Percentiles rank a stretch among this genome's conserved stretches.
Conservation (phyloP, 1,140 invertebrate species). For the Yoshiicerus persimilis region DNA sequence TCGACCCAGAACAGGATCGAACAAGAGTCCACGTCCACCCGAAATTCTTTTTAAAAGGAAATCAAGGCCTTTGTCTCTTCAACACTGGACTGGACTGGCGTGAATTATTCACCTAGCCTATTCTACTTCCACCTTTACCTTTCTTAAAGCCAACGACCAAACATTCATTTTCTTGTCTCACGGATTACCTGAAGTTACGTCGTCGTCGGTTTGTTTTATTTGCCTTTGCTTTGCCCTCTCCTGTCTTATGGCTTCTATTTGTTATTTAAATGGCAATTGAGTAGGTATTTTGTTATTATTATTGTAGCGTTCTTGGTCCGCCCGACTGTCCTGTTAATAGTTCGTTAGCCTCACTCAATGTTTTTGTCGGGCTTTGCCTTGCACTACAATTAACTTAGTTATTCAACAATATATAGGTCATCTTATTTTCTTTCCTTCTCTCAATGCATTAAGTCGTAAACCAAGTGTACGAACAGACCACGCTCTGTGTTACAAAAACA, state of each 20-base stretch:
- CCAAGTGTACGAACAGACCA: background rate
- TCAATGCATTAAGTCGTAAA: background rate
- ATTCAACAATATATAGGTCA: background rate
- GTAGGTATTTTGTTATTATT: background rate
- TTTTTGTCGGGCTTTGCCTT: background rate
- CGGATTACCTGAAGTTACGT: background rate
- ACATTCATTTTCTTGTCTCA: background rate
- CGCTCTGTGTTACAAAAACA: background rate
- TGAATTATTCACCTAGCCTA: background rate
- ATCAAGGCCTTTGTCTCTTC: background rate
- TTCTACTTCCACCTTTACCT: background rate
- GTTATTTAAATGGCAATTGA: background rate
- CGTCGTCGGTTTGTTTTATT: background rate
- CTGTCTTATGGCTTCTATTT: too few species aligned
- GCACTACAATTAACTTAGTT: background rate
- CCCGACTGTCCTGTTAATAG: background rate
- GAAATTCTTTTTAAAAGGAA: background rate
- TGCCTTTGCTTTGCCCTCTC: background rate
- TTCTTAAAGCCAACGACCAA: background rate
- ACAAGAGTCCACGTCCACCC: background rate
- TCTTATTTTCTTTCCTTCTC: background rate
- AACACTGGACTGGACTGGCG: background rate
- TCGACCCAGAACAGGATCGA: background rate
- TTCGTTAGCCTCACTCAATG: background rate
- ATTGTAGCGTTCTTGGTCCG: background rate